Base-by-base conservation (phyloP, 2,888 invertebrate genomes). In the Scaptomyza cyrtandrae region DNA sequence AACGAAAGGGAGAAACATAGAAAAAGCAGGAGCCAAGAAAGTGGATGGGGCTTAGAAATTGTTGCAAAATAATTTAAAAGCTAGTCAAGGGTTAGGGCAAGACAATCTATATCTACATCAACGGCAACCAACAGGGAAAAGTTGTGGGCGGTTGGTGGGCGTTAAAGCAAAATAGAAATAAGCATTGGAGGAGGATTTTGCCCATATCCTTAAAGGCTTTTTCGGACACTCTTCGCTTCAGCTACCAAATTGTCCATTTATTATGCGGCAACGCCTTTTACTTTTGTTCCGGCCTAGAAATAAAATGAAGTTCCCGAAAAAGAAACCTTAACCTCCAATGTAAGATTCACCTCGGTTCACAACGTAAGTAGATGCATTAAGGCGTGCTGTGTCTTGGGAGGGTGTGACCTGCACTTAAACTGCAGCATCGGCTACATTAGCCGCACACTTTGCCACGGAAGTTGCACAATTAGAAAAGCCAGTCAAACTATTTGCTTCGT, bases 261-360 rank as follows among this genome's bases (percentile, higher is more conserved):
- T 88, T 89, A 89, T 88, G 90, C 90, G 86, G 88, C 80, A 88
- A 88, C 88, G 88, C 90, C 90, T 89, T 85, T 88, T 83, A 86
- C 89, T 89, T 89, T 83, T 75, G 75, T 71, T 79, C 77, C 39
- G 71, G 63, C 55, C 67, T 52, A 77, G 64, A 71, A 72, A 71
- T 71, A 81, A 81, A 83, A 83, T 88, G 83, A 88, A 83, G 86
- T 88, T 83, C 80, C 77, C 71, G 16, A 61, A 61, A 65, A 49
- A 29, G 58, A 45, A 71, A 44, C 65, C 71, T 54, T 61, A 63
- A 66, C 56, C 43, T 31, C 41, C 9, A 50, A 3, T 9, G 13
- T 9, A 2, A 3, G 7, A 14, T 48, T 10, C 7, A 33, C 19
- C 19, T n/a, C 9, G 16, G 33, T 13, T 19, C 33, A 33, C 57